Conservation (phyloP, 2,888 invertebrate species). For the Drosophila paracracens region DNA sequence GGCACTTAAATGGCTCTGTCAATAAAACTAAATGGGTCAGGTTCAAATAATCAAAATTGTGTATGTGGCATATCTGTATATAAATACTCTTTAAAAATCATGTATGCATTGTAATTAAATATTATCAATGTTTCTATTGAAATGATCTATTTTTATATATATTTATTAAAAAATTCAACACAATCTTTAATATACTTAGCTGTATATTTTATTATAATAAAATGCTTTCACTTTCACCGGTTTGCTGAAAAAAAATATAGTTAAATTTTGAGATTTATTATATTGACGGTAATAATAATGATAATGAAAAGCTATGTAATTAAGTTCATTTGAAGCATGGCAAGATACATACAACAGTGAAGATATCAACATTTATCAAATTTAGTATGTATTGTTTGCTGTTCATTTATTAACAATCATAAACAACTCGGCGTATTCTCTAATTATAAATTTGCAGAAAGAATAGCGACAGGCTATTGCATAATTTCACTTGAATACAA, state of each 20-base stretch:
- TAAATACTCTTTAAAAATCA: conserved; percentile 2
- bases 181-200: too few relatives aligned
- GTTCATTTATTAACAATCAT: background rate
- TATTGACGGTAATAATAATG: background rate
- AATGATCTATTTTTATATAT: fast-evolving
- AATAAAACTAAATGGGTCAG: conserved; percentile 57
- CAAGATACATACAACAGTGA: background rate
- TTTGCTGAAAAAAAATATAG: background rate
- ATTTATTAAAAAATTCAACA: background rate
- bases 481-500: conserved; percentile 40
- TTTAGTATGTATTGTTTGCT: background rate
- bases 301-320: background rate
- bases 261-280: background rate
- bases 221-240: background rate
- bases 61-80: conserved; percentile 4
- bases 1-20: conserved; percentile 57
- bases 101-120: background rate
- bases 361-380: conserved; percentile 8
- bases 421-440: conserved; percentile 30
- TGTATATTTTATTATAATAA: too few relatives aligned
- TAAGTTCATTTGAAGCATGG: background rate
- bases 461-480: conserved; percentile 31
- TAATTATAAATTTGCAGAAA: conserved; percentile 58
- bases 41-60: conserved; percentile 41
- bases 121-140: background rate